Evolutionary conservation across 2,113 vertebrate species (phyloP), one percentile per base, ranked within the genome.

Genomic region (Taxidea taxus): DNA sequence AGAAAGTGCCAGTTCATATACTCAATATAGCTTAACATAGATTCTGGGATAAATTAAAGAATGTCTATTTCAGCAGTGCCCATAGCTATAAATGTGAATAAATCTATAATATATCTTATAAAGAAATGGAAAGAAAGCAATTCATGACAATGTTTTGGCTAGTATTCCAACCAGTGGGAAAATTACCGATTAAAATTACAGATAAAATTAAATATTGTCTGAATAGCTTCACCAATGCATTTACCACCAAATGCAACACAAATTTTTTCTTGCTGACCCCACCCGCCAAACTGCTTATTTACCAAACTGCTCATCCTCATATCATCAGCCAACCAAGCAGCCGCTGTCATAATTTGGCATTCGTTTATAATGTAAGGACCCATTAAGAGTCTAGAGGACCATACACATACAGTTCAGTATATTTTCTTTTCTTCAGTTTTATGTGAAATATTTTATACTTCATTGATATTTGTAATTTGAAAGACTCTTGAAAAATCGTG

Each of bases 391-490:
- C 47, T 60, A 88, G 75, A 85, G 13, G 56, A 97, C 85, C 85
- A 60, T 42, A 18, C 7, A 58, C 18, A 42, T 75, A 39, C 10
- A n/a, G n/a, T 70, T 86, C 23, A 27, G 29, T 91, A 58, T 31
- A 68, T 31, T 78, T 72, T 34, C 51, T 31, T 78, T 72, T n/a
- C 51, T 89, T 78, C 29, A 39, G 92, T 54, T 89, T 94, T 72
- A 85, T n/a, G 27, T 95, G 20, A 56, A 74, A 90, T 90, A 54
- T 54, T 16, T 64, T 68, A 60, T 74, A 23, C 12, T 51, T 86
- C 64, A 39, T 15, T 94, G 72, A 64, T 68, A 96, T 78, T 78
- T 94, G 90, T 90, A 89, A 92, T 91, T 92, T 72, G 37, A 89
- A 39, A 70, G 2, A 80, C 74, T 94, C 49, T 83, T 83, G 7